Conservation (phyloP, 2,888 invertebrate genomes). For the Noctua pronuba region DNA sequence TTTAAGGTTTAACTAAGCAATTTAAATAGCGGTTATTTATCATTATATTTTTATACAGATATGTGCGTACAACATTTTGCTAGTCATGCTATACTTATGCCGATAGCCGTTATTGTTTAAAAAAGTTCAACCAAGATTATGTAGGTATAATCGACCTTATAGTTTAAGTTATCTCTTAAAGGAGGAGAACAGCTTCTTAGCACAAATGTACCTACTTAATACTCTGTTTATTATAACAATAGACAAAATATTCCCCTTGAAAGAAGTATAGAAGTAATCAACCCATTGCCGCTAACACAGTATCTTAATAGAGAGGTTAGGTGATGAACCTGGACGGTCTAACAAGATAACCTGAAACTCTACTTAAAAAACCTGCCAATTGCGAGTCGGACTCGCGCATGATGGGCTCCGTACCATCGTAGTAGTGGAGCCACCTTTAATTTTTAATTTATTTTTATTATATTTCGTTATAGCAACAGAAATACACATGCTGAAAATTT, state of each 20-base stretch:
- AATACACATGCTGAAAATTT: too few relatives aligned
- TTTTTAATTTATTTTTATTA: too few relatives aligned
- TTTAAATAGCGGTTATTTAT: too few relatives aligned
- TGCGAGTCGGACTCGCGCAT: background rate
- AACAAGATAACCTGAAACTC: background rate
- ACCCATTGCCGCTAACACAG: background rate
- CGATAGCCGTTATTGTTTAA: constrained; percentile 31
- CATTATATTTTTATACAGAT: background rate
- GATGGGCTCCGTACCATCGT: background rate
- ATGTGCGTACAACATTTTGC: background rate
- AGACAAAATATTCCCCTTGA: background rate
- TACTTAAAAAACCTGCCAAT: background rate
- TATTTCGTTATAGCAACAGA: too few relatives aligned
- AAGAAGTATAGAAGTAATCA: background rate
- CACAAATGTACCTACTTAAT: background rate
- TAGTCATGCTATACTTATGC: constrained; percentile 25
- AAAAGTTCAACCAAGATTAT: background rate
- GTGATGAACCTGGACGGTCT: background rate
- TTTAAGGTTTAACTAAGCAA: too few relatives aligned
- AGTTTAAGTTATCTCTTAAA: background rate
- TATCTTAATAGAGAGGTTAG: background rate
- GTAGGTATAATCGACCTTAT: background rate
- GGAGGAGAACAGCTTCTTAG: background rate
- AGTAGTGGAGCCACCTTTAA: too few relatives aligned
- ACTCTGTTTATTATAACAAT: background rate